These are phyloP conservation scores for Anseranas semipalmata DNA, from an alignment of 2,113 vertebrate genomes.

Conservation along the genomic window DNA sequence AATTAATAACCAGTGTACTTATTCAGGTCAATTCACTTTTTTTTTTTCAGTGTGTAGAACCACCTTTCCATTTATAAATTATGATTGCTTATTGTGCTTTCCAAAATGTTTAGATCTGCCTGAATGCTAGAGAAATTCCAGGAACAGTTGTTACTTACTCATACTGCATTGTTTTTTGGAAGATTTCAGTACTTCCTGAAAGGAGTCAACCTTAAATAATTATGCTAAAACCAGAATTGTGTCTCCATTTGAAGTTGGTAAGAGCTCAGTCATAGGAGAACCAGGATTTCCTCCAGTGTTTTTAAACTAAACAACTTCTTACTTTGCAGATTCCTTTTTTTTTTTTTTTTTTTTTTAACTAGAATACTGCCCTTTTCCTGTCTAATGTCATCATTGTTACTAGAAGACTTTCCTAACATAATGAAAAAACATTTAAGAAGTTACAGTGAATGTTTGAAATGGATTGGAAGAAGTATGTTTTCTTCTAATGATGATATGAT, in stretches of 20 bases:
- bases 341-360: background rate
- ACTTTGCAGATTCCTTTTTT: background rate
- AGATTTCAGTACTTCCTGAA: constrained; percentile 11
- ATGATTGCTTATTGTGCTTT: background rate
- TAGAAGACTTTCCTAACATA: background rate
- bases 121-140: background rate
- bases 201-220: background rate
- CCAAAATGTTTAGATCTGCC: background rate
- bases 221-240: background rate
- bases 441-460: background rate
- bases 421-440: background rate
- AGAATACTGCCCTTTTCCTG: background rate
- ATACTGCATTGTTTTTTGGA: constrained; percentile 1
- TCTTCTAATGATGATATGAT: background rate
- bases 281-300: background rate
- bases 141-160: background rate
- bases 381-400: background rate
- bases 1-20: background rate
- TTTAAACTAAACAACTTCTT: background rate
- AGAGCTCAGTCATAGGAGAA: background rate
- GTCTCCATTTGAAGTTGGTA: background rate
- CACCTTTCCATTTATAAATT: background rate
- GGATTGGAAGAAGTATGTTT: background rate
- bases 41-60: background rate
- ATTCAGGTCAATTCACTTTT: background rate